These are phyloP conservation scores for Sinosuthora webbiana DNA, from an alignment of 2,113 vertebrate species.

Conservation along the genomic window DNA sequence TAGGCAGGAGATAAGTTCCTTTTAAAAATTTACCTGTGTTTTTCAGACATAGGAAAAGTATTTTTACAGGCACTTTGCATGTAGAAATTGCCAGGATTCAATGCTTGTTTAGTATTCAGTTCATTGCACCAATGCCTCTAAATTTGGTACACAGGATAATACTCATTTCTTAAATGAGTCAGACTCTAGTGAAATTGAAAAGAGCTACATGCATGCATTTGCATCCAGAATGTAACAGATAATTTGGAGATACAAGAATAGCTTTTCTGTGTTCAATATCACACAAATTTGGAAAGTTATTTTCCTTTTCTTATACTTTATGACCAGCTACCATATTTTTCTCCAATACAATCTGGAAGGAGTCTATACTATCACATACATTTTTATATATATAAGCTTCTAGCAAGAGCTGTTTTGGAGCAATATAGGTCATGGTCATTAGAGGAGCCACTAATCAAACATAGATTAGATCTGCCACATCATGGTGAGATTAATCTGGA, in stretches of 20 bases:
- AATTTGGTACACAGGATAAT: slow-evolving; percentile 25
- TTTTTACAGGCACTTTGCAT: neutral
- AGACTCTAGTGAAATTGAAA: slow-evolving; percentile 17
- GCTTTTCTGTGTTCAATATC: neutral
- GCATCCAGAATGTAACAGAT: slow-evolving; percentile 7
- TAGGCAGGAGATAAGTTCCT: neutral
- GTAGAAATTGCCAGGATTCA: neutral
- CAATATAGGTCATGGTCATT: neutral
- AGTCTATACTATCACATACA: neutral
- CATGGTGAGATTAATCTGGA: neutral
- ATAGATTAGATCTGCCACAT: neutral
- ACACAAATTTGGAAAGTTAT: neutral
- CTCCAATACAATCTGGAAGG: neutral
- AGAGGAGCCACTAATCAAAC: neutral
- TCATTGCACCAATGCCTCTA: slow-evolving; percentile 12
- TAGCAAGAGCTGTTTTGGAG: neutral
- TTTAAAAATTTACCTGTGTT: neutral
- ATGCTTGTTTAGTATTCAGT: slow-evolving; percentile 16
- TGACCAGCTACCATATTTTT: neutral
- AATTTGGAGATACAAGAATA: slow-evolving; percentile 12
- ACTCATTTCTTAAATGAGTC: slow-evolving; percentile 46
- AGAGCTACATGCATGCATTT: slow-evolving; percentile 16
- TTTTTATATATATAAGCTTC: neutral
- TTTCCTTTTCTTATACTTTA: neutral
- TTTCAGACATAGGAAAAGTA: neutral